A percentile compares a stretch with the other conserved stretches of the same genome.
Evolutionary conservation across 2,113 vertebrate genomes (phyloP).

Genomic region (Pungitius pungitius): DNA sequence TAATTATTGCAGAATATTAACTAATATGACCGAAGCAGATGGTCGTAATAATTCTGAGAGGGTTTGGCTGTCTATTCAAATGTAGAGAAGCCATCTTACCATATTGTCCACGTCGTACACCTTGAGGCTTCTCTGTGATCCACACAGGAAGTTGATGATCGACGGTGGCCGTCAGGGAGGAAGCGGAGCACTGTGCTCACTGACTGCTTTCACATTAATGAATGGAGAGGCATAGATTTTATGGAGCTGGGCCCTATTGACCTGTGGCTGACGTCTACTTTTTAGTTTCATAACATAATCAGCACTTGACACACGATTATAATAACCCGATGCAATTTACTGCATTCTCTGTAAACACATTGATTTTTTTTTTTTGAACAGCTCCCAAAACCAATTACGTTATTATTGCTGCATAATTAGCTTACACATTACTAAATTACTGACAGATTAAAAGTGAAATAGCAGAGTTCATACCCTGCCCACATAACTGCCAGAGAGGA

Average conservation of each 20-base stretch:
- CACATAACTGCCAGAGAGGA: conserved; percentile 99
- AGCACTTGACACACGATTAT: conserved; percentile 88
- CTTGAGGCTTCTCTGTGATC: background rate
- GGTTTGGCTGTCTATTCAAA: background rate
- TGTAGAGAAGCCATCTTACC: conserved; percentile 14
- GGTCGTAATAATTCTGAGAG: background rate
- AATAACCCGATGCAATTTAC: conserved; percentile 89
- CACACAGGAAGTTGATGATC: conserved; percentile 12
- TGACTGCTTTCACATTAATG: conserved; percentile 68
- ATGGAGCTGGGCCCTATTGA: conserved; percentile 78
- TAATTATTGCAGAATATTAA: background rate
- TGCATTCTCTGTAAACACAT: conserved; percentile 92
- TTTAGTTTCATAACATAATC: conserved; percentile 89
- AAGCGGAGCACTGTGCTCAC: conserved; percentile 29
- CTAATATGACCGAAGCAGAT: background rate
- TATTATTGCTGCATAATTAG: conserved; percentile 99
- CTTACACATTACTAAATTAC: conserved; percentile 99
- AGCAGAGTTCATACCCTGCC: conserved; percentile 94
- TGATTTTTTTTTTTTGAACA: conserved; percentile 89
- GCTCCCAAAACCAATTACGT: conserved; percentile 95
- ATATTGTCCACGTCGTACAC: background rate
- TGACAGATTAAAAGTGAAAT: conserved; percentile 99
- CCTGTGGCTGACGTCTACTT: conserved; percentile 81
- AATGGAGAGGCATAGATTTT: conserved; percentile 78
- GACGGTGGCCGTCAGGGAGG: conserved; percentile 14